These are phyloP conservation scores for Troides helena DNA, from an alignment of 2,888 invertebrate species.

Conservation along the genomic window DNA sequence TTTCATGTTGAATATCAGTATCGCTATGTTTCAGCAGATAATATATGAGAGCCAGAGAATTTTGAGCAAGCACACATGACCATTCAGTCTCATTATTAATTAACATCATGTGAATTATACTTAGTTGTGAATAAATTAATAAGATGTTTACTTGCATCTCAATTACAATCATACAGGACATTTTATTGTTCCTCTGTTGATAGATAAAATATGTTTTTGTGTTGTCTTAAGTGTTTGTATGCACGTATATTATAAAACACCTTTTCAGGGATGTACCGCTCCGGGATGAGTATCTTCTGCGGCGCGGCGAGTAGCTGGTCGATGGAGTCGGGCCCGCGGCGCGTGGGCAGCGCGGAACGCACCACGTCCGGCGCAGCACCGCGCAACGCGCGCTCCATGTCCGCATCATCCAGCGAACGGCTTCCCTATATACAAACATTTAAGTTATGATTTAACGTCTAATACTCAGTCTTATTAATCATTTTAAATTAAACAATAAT, in stretches of 20 bases:
- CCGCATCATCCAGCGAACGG: slow-evolving; percentile 90
- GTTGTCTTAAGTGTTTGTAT: not conserved
- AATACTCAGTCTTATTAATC: not conserved
- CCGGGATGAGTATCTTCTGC: slow-evolving; percentile 94
- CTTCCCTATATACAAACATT: slow-evolving; percentile 60
- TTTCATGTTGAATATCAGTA: too few relatives aligned
- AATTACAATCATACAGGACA: too few relatives aligned
- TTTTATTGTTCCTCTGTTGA: too few relatives aligned
- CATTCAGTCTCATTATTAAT: too few relatives aligned
- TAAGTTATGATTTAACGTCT: not conserved
- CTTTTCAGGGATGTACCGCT: slow-evolving; percentile 94
- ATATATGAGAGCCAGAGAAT: too few relatives aligned
- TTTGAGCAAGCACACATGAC: too few relatives aligned
- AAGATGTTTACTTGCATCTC: too few relatives aligned
- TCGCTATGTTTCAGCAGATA: too few relatives aligned
- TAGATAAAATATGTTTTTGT: not conserved
- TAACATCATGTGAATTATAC: too few relatives aligned
- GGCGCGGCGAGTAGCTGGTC: slow-evolving; percentile 93
- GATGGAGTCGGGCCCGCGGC: slow-evolving; percentile 88
- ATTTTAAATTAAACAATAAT: too few relatives aligned
- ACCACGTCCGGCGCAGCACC: slow-evolving; percentile 91
- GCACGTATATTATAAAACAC: slow-evolving; percentile 54
- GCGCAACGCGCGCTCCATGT: slow-evolving; percentile 91
- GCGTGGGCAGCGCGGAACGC: slow-evolving; percentile 85
- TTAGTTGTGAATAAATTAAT: too few relatives aligned